Percentiles rank a stretch among this genome's conserved stretches.
These are phyloP conservation scores for Brachystomella parvula DNA, from an alignment of 1,140 invertebrate genomes.

Conservation along the genomic window DNA sequence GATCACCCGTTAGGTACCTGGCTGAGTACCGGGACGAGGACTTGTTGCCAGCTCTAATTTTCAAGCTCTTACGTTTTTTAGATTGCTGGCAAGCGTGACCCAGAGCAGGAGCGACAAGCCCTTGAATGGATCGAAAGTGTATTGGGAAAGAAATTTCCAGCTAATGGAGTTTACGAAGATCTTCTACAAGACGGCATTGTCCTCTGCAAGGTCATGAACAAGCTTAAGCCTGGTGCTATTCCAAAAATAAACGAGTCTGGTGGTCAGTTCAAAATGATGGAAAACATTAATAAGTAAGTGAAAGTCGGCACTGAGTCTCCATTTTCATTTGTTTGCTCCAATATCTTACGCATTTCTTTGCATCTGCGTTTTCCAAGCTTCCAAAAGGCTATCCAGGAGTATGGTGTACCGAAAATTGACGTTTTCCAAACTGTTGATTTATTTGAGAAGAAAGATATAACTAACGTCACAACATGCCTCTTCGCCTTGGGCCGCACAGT, in stretches of 20 bases:
- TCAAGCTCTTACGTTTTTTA: slow-evolving; percentile 47
- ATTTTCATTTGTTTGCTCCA: background rate
- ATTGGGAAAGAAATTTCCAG: slow-evolving; percentile 67
- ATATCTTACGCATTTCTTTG: background rate
- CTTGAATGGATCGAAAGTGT: slow-evolving; percentile 81
- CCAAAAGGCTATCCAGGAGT: slow-evolving; percentile 73
- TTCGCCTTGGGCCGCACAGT: slow-evolving; percentile 81
- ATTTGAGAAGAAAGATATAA: slow-evolving; percentile 87
- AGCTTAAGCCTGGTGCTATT: slow-evolving; percentile 68
- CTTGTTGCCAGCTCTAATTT: no score
- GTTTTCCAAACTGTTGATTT: slow-evolving; percentile 91
- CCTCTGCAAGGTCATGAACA: slow-evolving; percentile 85
- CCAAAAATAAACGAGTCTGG: slow-evolving; percentile 79
- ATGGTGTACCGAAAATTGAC: slow-evolving; percentile 81
- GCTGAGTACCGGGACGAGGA: no score
- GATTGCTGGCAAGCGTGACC: slow-evolving; percentile 74
- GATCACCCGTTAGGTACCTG: no score
- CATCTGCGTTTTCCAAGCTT: slow-evolving; percentile 54
- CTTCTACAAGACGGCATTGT: slow-evolving; percentile 76
- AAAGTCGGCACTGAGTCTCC: no score
- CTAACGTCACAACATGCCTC: slow-evolving; percentile 75
- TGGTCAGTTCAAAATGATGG: slow-evolving; percentile 81
- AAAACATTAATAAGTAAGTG: slow-evolving; percentile 81
- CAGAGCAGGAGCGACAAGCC: slow-evolving; percentile 70
- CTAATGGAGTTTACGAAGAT: slow-evolving; percentile 54